phyloP scores from a whole-genome alignment of 2,888 invertebrate genomes.

The Epinotia demarniana region DNA sequence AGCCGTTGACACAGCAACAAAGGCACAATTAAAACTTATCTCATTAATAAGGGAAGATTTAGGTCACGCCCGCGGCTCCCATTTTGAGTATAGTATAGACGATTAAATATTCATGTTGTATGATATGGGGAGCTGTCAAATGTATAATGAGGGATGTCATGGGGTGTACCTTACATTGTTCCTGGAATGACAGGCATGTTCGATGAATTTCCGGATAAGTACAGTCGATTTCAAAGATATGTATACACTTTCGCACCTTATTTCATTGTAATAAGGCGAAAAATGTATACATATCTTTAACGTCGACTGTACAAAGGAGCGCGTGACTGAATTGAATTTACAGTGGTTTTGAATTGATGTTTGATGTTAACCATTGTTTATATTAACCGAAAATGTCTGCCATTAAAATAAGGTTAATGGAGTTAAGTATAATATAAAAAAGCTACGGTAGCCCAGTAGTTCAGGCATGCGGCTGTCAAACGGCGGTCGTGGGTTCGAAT shows the following conservation, averaged over 20 bases:
- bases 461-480: too few relatives aligned
- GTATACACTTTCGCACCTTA: too few relatives aligned
- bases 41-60: slow-evolving; percentile 52
- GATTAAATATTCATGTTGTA: slow-evolving; percentile 48
- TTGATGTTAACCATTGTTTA: background rate
- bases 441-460: too few relatives aligned
- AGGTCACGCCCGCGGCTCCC: slow-evolving; percentile 34
- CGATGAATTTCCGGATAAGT: background rate
- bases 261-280: too few relatives aligned
- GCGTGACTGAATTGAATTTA: background rate
- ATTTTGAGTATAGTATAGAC: slow-evolving; percentile 34
- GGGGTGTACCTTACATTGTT: slow-evolving; percentile 26
- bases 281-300: too few relatives aligned
- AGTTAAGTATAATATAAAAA: too few relatives aligned
- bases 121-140: slow-evolving; percentile 48
- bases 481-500: too few relatives aligned
- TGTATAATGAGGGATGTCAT: slow-evolving; percentile 35
- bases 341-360: background rate
- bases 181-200: background rate
- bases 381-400: background rate
- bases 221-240: too few relatives aligned
- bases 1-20: slow-evolving; percentile 27
- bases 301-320: too few relatives aligned
- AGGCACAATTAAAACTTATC: slow-evolving; percentile 55
- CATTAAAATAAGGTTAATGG: too few relatives aligned